phyloP scores from a whole-genome alignment of 2,888 invertebrate species.

The Gandaritis pyraliata region DNA sequence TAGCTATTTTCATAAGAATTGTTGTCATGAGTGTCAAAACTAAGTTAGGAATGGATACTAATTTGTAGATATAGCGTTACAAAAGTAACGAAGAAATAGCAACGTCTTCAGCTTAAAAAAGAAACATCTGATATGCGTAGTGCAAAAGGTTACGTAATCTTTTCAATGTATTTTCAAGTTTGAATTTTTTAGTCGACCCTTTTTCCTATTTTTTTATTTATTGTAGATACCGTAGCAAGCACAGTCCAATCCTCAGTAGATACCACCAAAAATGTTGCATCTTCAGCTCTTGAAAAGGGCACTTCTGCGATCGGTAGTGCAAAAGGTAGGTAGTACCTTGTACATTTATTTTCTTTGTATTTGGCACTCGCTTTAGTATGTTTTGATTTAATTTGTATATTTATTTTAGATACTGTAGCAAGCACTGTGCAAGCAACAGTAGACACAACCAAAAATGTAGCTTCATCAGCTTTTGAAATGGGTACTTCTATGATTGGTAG shows the following conservation, averaged over 20 bases:
- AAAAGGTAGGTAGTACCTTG: slow-evolving; percentile 42
- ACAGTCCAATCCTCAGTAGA: slow-evolving; percentile 57
- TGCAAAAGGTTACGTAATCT: no score
- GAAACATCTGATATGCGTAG: no score
- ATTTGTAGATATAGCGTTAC: no score
- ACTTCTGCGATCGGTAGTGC: slow-evolving; percentile 50
- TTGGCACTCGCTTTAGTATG: neutral
- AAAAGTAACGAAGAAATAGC: no score
- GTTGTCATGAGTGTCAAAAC: neutral
- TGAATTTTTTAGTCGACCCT: no score
- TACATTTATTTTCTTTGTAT: neutral
- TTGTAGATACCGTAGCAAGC: slow-evolving; percentile 45
- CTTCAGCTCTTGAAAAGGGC: slow-evolving; percentile 53
- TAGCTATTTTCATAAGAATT: no score
- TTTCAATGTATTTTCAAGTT: no score
- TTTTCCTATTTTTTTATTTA: neutral
- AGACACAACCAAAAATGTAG: slow-evolving; percentile 59
- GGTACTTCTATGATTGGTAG: slow-evolving; percentile 55
- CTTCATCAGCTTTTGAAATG: slow-evolving; percentile 56
- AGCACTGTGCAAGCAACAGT: slow-evolving; percentile 55
- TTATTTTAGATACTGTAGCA: slow-evolving; percentile 55
- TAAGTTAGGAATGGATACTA: slow-evolving; percentile 3
- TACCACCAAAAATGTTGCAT: slow-evolving; percentile 55
- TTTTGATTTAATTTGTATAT: slow-evolving; percentile 3
- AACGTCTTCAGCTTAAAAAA: no score